These are phyloP conservation scores for Saturnia pavonia DNA, from an alignment of 2,888 invertebrate species.

Conservation along the genomic window DNA sequence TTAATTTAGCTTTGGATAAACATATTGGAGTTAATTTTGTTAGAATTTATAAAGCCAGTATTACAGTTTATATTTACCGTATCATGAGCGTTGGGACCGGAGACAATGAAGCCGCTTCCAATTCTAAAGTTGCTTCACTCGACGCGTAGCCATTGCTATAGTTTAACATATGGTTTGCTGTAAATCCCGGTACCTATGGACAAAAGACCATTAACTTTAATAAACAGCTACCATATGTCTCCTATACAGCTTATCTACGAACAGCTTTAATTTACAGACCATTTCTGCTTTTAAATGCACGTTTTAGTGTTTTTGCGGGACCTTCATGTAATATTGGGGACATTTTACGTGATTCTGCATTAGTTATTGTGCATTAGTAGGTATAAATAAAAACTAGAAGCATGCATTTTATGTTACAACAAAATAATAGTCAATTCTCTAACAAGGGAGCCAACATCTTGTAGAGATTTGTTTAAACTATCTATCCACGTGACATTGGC, in stretches of 20 bases:
- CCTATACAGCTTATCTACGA: background rate
- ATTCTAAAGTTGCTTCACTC: slow-evolving; percentile 81
- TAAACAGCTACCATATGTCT: background rate
- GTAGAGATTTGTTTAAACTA: too few relatives aligned
- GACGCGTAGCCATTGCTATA: slow-evolving; percentile 82
- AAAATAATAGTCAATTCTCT: too few relatives aligned
- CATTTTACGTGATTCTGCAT: too few relatives aligned
- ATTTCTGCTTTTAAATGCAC: background rate
- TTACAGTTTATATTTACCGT: slow-evolving; percentile 62
- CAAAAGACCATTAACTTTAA: slow-evolving; percentile 9
- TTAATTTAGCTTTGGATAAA: too few relatives aligned
- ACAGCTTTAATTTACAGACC: background rate
- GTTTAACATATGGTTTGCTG: slow-evolving; percentile 80
- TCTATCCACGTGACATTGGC: too few relatives aligned
- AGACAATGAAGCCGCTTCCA: slow-evolving; percentile 73
- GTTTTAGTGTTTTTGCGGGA: too few relatives aligned
- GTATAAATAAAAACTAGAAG: too few relatives aligned
- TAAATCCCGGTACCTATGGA: slow-evolving; percentile 83
- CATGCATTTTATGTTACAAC: too few relatives aligned
- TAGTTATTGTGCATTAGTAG: too few relatives aligned
- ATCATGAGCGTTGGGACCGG: slow-evolving; percentile 80
- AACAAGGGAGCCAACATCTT: too few relatives aligned
- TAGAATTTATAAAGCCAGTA: background rate
- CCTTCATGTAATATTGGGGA: too few relatives aligned
- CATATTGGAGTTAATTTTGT: background rate